phyloP scores from a whole-genome alignment of 2,888 invertebrate genomes.

The Melolontha melolontha region DNA sequence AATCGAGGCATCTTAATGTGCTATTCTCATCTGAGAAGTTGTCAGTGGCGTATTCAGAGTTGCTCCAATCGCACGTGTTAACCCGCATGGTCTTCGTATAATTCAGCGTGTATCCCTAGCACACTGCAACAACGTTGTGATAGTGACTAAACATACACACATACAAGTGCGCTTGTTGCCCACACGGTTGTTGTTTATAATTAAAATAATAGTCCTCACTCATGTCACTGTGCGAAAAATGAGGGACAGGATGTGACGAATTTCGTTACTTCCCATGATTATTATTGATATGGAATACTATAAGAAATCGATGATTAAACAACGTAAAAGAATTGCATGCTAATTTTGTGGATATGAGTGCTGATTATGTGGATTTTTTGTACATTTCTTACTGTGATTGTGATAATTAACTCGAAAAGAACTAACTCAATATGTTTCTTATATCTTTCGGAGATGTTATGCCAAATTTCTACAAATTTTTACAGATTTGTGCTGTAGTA shows the following conservation, averaged over 20 bases:
- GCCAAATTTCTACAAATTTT: slow-evolving; percentile 52
- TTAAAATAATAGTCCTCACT: slow-evolving; percentile 39
- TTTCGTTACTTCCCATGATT: slow-evolving; percentile 23
- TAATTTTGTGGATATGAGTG: slow-evolving; percentile 23
- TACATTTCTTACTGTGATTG: neutral
- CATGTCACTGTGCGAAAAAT: slow-evolving; percentile 36
- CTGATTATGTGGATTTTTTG: neutral
- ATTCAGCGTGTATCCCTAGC: neutral
- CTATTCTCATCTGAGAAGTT: slow-evolving; percentile 51
- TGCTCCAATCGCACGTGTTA: slow-evolving; percentile 41
- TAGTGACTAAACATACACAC: slow-evolving; percentile 3
- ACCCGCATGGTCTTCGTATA: slow-evolving; percentile 34
- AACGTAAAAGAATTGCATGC: neutral
- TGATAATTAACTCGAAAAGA: slow-evolving; percentile 2
- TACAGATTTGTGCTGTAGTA: slow-evolving; percentile 53
- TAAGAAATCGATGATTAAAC: slow-evolving; percentile 2
- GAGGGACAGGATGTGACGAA: slow-evolving; percentile 41
- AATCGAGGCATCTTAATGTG: slow-evolving; percentile 49
- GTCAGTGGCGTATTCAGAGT: slow-evolving; percentile 37
- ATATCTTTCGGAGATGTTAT: slow-evolving; percentile 47
- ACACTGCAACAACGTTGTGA: slow-evolving; percentile 3
- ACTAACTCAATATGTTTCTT: slow-evolving; percentile 43
- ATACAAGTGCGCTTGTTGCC: slow-evolving; percentile 16
- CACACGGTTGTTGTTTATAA: slow-evolving; percentile 35
- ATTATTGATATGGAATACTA: neutral